These are phyloP conservation scores for Falcunculus frontatus DNA, from an alignment of 2,113 vertebrate species.

Conservation along the genomic window DNA sequence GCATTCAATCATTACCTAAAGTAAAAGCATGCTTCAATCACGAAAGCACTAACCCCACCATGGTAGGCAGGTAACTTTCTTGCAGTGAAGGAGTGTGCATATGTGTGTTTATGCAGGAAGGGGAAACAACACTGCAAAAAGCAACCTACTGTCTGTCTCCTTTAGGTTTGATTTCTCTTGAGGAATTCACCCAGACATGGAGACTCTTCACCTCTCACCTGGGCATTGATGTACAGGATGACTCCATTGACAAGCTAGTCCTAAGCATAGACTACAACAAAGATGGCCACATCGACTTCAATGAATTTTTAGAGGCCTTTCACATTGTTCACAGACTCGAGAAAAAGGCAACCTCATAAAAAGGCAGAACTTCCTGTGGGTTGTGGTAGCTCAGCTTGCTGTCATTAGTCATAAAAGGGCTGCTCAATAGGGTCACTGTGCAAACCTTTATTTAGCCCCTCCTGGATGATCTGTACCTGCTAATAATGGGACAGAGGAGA, in stretches of 20 bases:
- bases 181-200: conserved; percentile 92
- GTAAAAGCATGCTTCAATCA: background rate
- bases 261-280: conserved; percentile 91
- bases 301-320: conserved; percentile 94
- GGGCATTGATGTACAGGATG: conserved; percentile 71
- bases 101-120: background rate
- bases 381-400: background rate
- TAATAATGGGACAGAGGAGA: background rate
- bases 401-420: background rate
- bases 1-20: background rate
- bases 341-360: background rate
- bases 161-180: conserved; percentile 89
- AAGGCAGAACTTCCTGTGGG: background rate
- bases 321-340: conserved; percentile 88
- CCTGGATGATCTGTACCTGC: background rate
- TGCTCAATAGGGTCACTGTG: background rate
- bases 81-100: background rate
- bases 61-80: accelerated
- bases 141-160: background rate
- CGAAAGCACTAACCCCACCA: background rate
- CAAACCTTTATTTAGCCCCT: background rate
- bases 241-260: conserved; percentile 82
- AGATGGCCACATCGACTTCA: conserved; percentile 95
- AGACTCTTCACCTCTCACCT: conserved; percentile 88
- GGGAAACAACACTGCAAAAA: background rate